Conservation (phyloP, 2,888 invertebrate genomes). For the Limnephilus lunatus region DNA sequence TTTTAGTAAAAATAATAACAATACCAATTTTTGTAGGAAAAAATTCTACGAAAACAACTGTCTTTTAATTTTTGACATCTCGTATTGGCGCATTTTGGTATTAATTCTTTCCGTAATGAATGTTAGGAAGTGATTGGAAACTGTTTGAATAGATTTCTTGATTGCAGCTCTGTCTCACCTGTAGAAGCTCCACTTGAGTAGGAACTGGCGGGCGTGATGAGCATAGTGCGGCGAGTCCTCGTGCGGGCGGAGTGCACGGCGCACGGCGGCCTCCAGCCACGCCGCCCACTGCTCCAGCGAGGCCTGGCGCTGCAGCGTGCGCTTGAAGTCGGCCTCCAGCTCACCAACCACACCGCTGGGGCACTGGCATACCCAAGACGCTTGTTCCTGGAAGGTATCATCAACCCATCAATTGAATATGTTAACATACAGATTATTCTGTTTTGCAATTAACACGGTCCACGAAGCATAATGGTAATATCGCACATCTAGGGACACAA, state of each 20-base stretch:
- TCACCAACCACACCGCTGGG: slow-evolving; percentile 88
- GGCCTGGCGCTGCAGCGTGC: slow-evolving; percentile 94
- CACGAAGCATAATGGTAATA: too few relatives aligned
- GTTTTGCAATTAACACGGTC: too few relatives aligned
- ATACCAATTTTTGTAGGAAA: too few relatives aligned
- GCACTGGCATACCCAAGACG: slow-evolving; percentile 98
- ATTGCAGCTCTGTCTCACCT: slow-evolving; percentile 77
- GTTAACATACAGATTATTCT: too few relatives aligned
- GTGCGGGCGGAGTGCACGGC: slow-evolving; percentile 91
- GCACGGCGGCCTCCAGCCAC: slow-evolving; percentile 97
- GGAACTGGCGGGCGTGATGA: slow-evolving; percentile 92
- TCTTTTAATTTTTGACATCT: too few relatives aligned
- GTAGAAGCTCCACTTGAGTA: slow-evolving; percentile 99
- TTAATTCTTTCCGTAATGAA: too few relatives aligned
- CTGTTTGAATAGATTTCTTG: not conserved
- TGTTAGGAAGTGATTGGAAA: slow-evolving; percentile 10
- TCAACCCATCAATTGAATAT: not conserved
- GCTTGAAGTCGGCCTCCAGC: slow-evolving; percentile 94
- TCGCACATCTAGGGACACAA: too few relatives aligned
- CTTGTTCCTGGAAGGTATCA: slow-evolving; percentile 71
- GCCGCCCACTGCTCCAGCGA: slow-evolving; percentile 98
- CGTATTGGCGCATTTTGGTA: too few relatives aligned
- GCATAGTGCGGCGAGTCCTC: slow-evolving; percentile 90
- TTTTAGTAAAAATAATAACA: too few relatives aligned
- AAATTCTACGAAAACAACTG: too few relatives aligned